A percentile compares a stretch with the other conserved stretches of the same genome.
phyloP scores from a whole-genome alignment of 2,113 vertebrate genomes.

The Phalacrocorax aristotelis region DNA sequence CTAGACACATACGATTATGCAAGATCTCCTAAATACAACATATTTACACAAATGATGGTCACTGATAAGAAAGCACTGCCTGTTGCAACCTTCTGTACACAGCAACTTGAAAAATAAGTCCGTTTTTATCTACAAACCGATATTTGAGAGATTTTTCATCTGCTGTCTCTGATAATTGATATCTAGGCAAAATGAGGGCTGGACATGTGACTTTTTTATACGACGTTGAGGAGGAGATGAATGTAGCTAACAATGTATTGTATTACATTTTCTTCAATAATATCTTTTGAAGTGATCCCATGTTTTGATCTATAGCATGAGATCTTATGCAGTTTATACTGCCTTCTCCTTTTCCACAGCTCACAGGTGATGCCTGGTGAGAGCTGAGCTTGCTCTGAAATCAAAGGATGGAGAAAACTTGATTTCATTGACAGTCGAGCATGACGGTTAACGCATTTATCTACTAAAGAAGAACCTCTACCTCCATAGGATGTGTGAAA shows the following conservation, averaged over 20 bases:
- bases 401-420: not conserved
- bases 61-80: not conserved
- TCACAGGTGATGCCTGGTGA: not conserved
- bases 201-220: not conserved
- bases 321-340: not conserved
- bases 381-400: not conserved
- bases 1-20: not conserved
- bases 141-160: not conserved
- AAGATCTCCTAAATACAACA: not conserved
- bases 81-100: not conserved
- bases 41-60: not conserved
- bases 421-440: not conserved
- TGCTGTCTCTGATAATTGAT: not conserved
- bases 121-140: not conserved
- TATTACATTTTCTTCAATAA: not conserved
- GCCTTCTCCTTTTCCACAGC: not conserved
- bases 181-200: not conserved
- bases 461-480: not conserved
- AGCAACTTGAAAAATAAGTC: not conserved
- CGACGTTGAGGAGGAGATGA: not conserved
- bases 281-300: not conserved
- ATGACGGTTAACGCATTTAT: not conserved
- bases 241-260: not conserved
- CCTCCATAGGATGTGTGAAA: not conserved
- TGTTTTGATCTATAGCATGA: not conserved